Evolutionary conservation across 2,113 vertebrate species (phyloP).

Genomic region (Datnioides undecimradiatus): DNA sequence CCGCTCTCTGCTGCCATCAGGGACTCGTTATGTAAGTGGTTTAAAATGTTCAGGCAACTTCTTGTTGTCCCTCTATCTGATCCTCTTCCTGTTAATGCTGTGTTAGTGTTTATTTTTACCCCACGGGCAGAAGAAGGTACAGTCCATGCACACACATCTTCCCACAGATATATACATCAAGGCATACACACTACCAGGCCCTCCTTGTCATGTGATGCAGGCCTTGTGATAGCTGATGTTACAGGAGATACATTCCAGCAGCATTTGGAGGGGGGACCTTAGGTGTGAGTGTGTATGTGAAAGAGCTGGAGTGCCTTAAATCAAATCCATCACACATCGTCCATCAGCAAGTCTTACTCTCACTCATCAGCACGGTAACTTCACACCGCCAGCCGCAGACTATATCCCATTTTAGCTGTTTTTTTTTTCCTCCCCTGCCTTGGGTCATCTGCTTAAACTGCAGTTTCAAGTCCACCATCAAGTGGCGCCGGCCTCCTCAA

Average conservation of each 20-base stretch:
- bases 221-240: slow-evolving; percentile 78
- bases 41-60: slow-evolving; percentile 32
- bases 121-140: slow-evolving; percentile 34
- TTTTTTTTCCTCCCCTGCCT: background rate
- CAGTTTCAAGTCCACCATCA: slow-evolving; percentile 31
- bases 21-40: slow-evolving; percentile 45
- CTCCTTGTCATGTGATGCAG: slow-evolving; percentile 64
- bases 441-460: slow-evolving; percentile 49
- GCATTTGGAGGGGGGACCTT: slow-evolving; percentile 58
- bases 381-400: slow-evolving; percentile 64
- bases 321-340: slow-evolving; percentile 57
- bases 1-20: slow-evolving; percentile 22
- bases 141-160: background rate
- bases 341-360: slow-evolving; percentile 67
- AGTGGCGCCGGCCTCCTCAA: slow-evolving; percentile 27
- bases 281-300: slow-evolving; percentile 55
- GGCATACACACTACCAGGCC: slow-evolving; percentile 5
- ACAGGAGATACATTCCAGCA: slow-evolving; percentile 75
- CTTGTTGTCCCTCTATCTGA: slow-evolving; percentile 22
- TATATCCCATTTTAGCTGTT: slow-evolving; percentile 49
- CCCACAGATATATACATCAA: background rate
- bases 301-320: slow-evolving; percentile 48
- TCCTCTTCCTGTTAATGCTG: slow-evolving; percentile 40
- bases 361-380: slow-evolving; percentile 62
- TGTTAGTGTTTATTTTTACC: slow-evolving; percentile 64